Conservation (phyloP, 2,888 invertebrate species). For the Diarsia mendica region DNA sequence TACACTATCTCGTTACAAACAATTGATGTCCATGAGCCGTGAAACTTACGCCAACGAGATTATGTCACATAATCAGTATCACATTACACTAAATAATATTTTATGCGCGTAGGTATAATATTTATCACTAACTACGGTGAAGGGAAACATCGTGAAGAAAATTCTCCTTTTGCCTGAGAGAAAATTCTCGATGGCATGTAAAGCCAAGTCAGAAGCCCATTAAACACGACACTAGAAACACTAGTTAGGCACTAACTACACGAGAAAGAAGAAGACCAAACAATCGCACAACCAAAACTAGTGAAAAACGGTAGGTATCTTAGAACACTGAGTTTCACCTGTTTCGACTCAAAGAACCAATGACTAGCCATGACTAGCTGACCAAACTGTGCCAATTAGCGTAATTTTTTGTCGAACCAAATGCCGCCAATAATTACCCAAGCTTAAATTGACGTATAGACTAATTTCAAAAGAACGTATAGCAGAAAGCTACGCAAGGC, state of each 20-base stretch:
- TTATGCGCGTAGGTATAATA: too few relatives aligned
- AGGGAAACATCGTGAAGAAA: too few relatives aligned
- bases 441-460: conserved; percentile 5
- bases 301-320: too few relatives aligned
- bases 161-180: too few relatives aligned
- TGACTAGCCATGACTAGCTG: not conserved
- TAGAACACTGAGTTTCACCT: not conserved
- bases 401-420: not conserved
- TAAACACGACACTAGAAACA: too few relatives aligned
- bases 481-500: not conserved
- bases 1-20: conserved; percentile 22
- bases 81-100: too few relatives aligned
- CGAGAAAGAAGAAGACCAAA: too few relatives aligned
- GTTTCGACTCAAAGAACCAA: conserved; percentile 8
- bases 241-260: too few relatives aligned
- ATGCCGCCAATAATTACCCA: not conserved
- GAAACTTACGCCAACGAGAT: conserved; percentile 5
- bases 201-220: too few relatives aligned
- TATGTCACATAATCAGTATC: not conserved
- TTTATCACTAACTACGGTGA: too few relatives aligned
- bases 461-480: not conserved
- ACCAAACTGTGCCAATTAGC: not conserved
- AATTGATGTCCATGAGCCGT: conserved; percentile 7
- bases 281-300: not conserved
- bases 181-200: too few relatives aligned